These are phyloP conservation scores for Balanococcus diminutus DNA, from an alignment of 2,888 invertebrate genomes.

Conservation along the genomic window DNA sequence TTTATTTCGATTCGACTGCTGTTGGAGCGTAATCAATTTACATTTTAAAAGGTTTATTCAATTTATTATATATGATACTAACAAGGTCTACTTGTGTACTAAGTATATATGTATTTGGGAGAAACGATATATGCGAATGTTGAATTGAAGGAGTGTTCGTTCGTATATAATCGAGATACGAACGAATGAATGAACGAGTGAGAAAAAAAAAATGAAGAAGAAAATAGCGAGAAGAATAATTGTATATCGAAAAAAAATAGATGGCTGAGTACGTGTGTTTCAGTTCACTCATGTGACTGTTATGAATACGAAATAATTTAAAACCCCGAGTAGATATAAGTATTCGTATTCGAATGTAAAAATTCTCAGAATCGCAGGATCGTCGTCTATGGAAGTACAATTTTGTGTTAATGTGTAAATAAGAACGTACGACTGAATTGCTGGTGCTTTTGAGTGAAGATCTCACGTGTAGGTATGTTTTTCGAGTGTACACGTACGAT, in stretches of 20 bases:
- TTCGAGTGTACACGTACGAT: too few relatives aligned
- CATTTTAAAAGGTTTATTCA: slow-evolving; percentile 41
- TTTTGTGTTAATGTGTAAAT: neutral
- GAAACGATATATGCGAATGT: neutral
- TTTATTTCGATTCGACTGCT: neutral
- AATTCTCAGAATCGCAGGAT: neutral
- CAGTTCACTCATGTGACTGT: neutral
- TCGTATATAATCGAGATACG: neutral
- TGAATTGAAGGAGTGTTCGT: neutral
- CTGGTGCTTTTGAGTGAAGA: too few relatives aligned
- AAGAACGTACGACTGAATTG: neutral
- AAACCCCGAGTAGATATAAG: neutral
- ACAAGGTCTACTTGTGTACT: neutral
- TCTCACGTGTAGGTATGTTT: too few relatives aligned
- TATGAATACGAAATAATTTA: neutral
- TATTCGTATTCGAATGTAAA: neutral
- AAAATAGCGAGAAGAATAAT: neutral
- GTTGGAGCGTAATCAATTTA: neutral
- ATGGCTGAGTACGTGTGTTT: neutral
- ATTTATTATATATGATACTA: neutral
- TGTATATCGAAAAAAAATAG: neutral
- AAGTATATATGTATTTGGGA: neutral
- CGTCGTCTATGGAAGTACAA: neutral
- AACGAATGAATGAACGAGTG: neutral
- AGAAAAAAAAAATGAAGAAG: neutral